A percentile compares a stretch with the other conserved stretches of the same genome.
These are phyloP conservation scores for Zelostemma sp. DNA, from an alignment of 1,140 invertebrate genomes.

Conservation along the genomic window DNA sequence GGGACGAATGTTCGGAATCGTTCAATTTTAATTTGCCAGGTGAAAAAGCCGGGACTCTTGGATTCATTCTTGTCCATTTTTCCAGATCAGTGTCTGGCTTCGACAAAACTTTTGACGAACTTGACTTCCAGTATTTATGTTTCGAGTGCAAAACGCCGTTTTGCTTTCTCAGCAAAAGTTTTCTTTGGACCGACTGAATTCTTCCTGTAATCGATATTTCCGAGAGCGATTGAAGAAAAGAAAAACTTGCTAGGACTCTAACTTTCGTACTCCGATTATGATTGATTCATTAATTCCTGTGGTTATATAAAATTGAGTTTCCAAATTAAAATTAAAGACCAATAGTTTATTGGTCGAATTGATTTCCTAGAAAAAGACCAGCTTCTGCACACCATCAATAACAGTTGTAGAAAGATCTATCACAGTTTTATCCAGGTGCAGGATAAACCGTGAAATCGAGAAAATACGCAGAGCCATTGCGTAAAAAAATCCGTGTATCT, in stretches of 20 bases:
- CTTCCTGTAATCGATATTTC: neutral
- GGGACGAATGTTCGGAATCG: neutral
- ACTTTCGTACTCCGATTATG: constrained; percentile 5
- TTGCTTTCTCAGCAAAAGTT: neutral
- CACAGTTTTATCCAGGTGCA: neutral
- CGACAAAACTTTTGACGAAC: neutral
- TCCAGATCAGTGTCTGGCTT: neutral
- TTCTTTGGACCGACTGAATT: neutral
- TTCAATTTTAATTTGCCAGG: neutral
- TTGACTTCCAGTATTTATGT: neutral
- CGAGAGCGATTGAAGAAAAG: constrained; percentile 8
- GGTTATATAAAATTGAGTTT: too few relatives aligned
- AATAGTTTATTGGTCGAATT: too few relatives aligned
- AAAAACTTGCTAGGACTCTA: constrained; percentile 1
- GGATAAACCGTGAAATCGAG: constrained; percentile 4
- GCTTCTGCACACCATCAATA: neutral
- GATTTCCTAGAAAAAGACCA: neutral
- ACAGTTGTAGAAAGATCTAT: neutral
- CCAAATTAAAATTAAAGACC: too few relatives aligned
- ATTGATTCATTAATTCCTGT: neutral
- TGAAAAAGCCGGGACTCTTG: neutral
- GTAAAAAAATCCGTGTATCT: neutral
- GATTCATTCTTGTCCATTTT: neutral
- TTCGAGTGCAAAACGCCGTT: neutral
- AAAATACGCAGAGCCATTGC: neutral